Evolutionary conservation across 2,888 invertebrate genomes (phyloP).

Genomic region (Tryphoninae sp.): DNA sequence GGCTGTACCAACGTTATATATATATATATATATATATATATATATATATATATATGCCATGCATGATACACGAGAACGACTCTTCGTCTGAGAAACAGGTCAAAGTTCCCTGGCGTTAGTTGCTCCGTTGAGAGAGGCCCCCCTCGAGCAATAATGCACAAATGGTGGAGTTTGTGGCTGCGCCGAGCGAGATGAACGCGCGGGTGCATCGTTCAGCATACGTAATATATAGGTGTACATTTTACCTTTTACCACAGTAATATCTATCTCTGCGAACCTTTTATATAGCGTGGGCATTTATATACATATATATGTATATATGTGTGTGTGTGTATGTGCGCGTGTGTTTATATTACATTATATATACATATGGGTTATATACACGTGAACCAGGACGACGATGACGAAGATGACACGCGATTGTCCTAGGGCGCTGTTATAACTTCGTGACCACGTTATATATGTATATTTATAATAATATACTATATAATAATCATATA

Average conservation of each 20-base stretch:
- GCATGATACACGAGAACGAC: conserved; percentile 46
- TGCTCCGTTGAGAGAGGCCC: conserved; percentile 42
- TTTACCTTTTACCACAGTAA: conserved; percentile 51
- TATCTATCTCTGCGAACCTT: conserved; percentile 25
- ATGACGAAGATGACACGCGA: conserved; percentile 65
- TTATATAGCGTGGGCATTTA: neutral
- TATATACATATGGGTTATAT: conserved; percentile 20
- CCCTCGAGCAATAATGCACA: conserved; percentile 45
- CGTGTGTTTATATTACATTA: neutral
- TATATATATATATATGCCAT: conserved; percentile 1
- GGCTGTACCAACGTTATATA: conserved; percentile 2
- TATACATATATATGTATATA: neutral
- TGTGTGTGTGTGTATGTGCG: too few relatives aligned
- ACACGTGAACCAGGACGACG: conserved; percentile 58
- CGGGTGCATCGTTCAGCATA: conserved; percentile 61
- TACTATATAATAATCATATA: neutral
- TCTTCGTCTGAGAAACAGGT: conserved; percentile 60
- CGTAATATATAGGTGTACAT: conserved; percentile 49
- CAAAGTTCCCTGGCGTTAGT: conserved; percentile 60
- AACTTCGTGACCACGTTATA: conserved; percentile 52
- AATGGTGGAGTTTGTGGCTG: conserved; percentile 26
- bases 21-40: neutral
- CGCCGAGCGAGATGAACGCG: conserved; percentile 54
- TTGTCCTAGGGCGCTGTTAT: conserved; percentile 61
- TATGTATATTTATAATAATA: neutral